Conservation (phyloP, 2,888 invertebrate species). For the Lycia hirtaria region DNA sequence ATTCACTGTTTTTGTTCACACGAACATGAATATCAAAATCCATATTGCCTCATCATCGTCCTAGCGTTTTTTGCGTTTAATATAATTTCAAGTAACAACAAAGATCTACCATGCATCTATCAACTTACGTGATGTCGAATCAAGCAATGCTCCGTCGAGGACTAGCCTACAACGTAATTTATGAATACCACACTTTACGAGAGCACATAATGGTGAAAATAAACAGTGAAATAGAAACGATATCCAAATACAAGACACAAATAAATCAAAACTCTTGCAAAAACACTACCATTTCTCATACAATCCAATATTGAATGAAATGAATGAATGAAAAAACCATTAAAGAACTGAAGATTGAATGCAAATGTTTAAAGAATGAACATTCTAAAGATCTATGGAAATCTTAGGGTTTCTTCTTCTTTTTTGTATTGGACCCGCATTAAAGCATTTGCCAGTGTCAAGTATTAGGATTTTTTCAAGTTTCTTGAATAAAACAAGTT, state of each 20-base stretch:
- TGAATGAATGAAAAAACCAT: neutral
- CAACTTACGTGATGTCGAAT: slow-evolving; percentile 69
- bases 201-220: slow-evolving; percentile 19
- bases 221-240: slow-evolving; percentile 17
- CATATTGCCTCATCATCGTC: slow-evolving; percentile 45
- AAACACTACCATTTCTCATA: slow-evolving; percentile 76
- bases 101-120: slow-evolving; percentile 60
- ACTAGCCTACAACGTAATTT: slow-evolving; percentile 41
- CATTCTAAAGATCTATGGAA: neutral
- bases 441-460: no score
- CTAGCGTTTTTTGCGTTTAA: slow-evolving; percentile 68
- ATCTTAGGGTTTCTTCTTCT: no score
- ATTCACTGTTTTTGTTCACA: neutral
- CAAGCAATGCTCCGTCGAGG: slow-evolving; percentile 50
- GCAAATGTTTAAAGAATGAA: neutral
- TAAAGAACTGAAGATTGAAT: neutral
- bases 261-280: slow-evolving; percentile 50
- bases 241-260: slow-evolving; percentile 10
- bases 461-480: no score
- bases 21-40: slow-evolving; percentile 11
- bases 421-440: no score
- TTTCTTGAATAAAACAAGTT: no score
- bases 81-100: slow-evolving; percentile 64
- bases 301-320: slow-evolving; percentile 39
- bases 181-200: slow-evolving; percentile 22